Evolutionary conservation across 2,888 invertebrate species (phyloP).

Genomic region (Ernsta delagoae): DNA sequence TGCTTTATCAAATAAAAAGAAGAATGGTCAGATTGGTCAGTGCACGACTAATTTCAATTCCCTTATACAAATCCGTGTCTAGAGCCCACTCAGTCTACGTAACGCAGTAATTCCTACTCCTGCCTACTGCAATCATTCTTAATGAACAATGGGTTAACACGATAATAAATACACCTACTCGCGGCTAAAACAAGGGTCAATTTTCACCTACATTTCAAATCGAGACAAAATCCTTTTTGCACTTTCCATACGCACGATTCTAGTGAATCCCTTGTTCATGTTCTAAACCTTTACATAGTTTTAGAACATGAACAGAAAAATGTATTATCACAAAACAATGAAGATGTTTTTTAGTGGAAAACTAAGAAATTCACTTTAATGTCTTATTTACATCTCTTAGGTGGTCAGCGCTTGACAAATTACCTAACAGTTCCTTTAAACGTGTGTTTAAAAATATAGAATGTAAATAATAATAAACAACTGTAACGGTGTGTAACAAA

Average conservation of each 20-base stretch:
- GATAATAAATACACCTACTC: conserved; percentile 54
- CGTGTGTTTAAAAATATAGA: not conserved
- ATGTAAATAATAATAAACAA: not conserved
- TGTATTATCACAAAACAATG: too few species aligned
- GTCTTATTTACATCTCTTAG: not conserved
- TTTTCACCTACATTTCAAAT: conserved; percentile 70
- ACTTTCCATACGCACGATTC: not conserved
- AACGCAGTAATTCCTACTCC: conserved; percentile 41
- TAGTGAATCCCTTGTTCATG: not conserved
- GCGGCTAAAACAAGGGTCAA: conserved; percentile 64
- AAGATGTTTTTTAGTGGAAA: too few species aligned
- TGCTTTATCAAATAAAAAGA: too few species aligned
- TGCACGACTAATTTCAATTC: conserved; percentile 12
- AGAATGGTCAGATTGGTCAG: not conserved
- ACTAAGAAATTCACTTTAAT: too few species aligned
- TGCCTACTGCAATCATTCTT: conserved; percentile 45
- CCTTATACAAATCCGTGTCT: conserved; percentile 25
- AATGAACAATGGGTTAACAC: conserved; percentile 50
- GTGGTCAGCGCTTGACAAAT: not conserved
- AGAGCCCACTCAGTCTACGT: conserved; percentile 31
- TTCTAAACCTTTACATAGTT: too few species aligned
- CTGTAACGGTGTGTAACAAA: not conserved
- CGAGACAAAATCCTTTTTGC: conserved; percentile 57
- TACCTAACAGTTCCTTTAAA: not conserved
- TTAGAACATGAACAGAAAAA: too few species aligned